phyloP scores from a whole-genome alignment of 1,140 invertebrate species.

The Neodiprion lecontei region DNA sequence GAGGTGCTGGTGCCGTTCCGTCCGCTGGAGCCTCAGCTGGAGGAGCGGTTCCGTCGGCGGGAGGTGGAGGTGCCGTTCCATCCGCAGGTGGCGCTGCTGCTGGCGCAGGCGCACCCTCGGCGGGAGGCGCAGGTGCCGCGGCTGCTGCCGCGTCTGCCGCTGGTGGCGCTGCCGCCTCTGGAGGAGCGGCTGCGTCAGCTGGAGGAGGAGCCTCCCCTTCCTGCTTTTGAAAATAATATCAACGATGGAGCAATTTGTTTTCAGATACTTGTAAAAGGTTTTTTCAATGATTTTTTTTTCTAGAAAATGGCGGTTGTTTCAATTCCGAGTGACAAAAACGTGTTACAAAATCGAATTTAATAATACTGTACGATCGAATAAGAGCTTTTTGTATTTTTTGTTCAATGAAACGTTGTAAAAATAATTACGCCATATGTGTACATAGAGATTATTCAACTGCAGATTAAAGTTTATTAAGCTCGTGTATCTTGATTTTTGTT shows the following conservation, averaged over 20 bases:
- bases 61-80: conserved; percentile 54
- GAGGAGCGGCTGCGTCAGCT: conserved; percentile 35
- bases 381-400: too few relatives aligned
- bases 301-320: conserved; percentile 16
- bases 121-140: conserved; percentile 52
- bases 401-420: too few relatives aligned
- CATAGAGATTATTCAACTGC: too few relatives aligned
- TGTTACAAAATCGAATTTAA: too few relatives aligned
- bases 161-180: conserved; percentile 47
- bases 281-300: background rate
- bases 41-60: conserved; percentile 34
- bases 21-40: conserved; percentile 47
- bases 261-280: background rate
- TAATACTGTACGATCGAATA: too few relatives aligned
- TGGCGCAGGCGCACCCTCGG: conserved; percentile 57
- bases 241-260: background rate
- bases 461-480: too few relatives aligned
- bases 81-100: conserved; percentile 56
- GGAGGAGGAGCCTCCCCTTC: conserved; percentile 28
- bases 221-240: conserved; percentile 17
- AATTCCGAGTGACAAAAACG: conserved; percentile 21
- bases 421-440: too few relatives aligned
- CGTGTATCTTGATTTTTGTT: too few relatives aligned
- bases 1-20: conserved; percentile 50
- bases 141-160: conserved; percentile 53